Evolutionary conservation across 30 jellyfish, hydroid and myxozoan species (phyloP), one percentile per base, ranked within the genome.

Genomic region (Turritopsis dohrnii): DNA sequence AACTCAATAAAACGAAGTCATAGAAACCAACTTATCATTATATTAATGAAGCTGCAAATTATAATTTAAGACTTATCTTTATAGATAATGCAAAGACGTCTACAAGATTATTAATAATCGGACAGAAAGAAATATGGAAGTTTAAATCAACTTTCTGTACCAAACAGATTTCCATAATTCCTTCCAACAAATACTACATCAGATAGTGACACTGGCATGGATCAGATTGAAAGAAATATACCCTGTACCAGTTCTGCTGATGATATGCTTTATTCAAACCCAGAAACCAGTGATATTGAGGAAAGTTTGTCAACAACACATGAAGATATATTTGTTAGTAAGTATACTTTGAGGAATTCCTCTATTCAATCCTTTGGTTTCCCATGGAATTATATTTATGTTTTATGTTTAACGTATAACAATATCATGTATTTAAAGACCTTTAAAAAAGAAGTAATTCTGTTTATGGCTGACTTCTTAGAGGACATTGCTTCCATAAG

Each of bases 191-290:
- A 21, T 69, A 69, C 77, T n/a, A 16, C 77, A 69, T 69, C 77
- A 7, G 77, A 69, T 27, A 69, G 77, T 19, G 77, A 69, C 28
- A n/a, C 77, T 69, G 77, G 77, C 30, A 69, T 69, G 77, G 77
- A 69, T 7, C 77, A 21, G 9, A 7, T n/a, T 69, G 77, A 69
- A 23, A n/a, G 31, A 69, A 69, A 21, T 60, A 23, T 27, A 19
- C 77, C 77, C 9, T 69, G 19, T 69, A 27, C 22, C 8, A 69
- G 77, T 27, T 69, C 77, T 9, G 9, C 77, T 0, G 77, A 69
- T n/a, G 77, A 69, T 1, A 69, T 69, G 30, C 77, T 69, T n/a
- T 69, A 69, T 69, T 69, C 77, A 69, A 69, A 23, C 19, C 31
- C 77, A 7, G 77, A 69, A 1, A 23, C 77, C 30, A 69, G 77